Evolutionary conservation across 2,888 invertebrate species (phyloP).

Genomic region (Oegoconia quadripuncta): DNA sequence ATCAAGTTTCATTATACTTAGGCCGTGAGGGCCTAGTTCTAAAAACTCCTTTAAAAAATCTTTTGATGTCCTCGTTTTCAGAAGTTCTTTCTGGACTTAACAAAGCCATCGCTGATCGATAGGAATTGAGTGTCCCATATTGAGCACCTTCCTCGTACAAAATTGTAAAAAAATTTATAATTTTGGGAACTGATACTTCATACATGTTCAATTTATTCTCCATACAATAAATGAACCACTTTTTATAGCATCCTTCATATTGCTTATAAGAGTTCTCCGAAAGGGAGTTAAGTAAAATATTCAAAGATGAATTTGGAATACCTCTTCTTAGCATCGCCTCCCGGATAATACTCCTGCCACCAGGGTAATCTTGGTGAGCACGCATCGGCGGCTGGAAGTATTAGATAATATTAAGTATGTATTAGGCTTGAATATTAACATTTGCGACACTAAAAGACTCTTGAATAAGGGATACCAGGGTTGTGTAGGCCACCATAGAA

Average conservation of each 20-base stretch:
- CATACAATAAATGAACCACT: slow-evolving; percentile 17
- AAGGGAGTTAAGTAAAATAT: slow-evolving; percentile 12
- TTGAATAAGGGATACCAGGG: too few species aligned
- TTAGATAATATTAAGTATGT: slow-evolving; percentile 10
- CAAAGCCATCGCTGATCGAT: slow-evolving; percentile 10
- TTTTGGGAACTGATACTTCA: slow-evolving; percentile 7
- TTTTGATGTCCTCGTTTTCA: not conserved
- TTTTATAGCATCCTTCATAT: slow-evolving; percentile 14
- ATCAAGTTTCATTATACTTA: slow-evolving; percentile 15
- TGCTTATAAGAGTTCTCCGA: slow-evolving; percentile 15
- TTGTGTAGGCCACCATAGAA: slow-evolving; percentile 13
- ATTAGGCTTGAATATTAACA: slow-evolving; percentile 5
- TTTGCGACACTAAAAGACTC: slow-evolving; percentile 2
- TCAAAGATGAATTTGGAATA: slow-evolving; percentile 6
- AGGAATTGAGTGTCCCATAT: slow-evolving; percentile 12
- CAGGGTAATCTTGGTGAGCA: too few species aligned
- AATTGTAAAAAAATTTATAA: slow-evolving; percentile 10
- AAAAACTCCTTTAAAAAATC: slow-evolving; percentile 3
- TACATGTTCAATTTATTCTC: slow-evolving; percentile 11
- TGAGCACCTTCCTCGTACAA: slow-evolving; percentile 7
- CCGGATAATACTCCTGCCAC: slow-evolving; percentile 17
- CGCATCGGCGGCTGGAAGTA: slow-evolving; percentile 8
- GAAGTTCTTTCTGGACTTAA: not conserved
- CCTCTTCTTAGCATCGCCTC: slow-evolving; percentile 10
- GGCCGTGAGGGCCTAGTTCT: slow-evolving; percentile 2